Evolutionary conservation across 2,888 invertebrate genomes (phyloP), one percentile per base, ranked within the genome.

Genomic region (Lepas anatifera): DNA sequence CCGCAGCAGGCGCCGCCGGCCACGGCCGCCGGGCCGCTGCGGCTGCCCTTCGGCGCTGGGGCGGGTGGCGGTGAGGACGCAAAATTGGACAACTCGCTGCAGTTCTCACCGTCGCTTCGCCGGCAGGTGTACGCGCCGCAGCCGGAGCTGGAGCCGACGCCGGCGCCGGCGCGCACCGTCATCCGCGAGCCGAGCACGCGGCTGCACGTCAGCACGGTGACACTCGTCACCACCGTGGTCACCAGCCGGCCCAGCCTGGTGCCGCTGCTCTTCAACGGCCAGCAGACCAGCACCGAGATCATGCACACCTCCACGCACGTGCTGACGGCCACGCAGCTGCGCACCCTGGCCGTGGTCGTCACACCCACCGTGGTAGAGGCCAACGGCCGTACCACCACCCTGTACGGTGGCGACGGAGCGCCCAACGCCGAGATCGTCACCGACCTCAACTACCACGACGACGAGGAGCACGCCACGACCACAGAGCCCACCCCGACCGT

Each of bases 81-180:
- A 39, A 39, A 39, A 27, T 25, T 39, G 18, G 66, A 25, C 66
- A 66, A 66, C 39, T 39, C 39, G 39, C 66, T 66, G 66, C 66
- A 66, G 39, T 66, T 66, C 66, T 66, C 66, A 66, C 66, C 66
- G 27, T 66, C 66, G 66, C 66, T 66, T 37, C 66, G 66, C 39
- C 66, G 39, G 66, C 66, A 66, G 39, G 66, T 66, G 66, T 66
- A 66, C 66, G 66, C 66, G 39, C 66, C 66, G 39, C 66, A 66
- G 66, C 66, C 66, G 39, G 25, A 37, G 39, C 66, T 41, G 39
- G 39, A 41, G 39, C 39, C 66, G 39, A 39, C 66, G 39, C 66
- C 37, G 25, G 13, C 39, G 39, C 66, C 66, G 39, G 35, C 58
- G 22, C 66, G 66, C 37, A 66, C 66, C 25, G 10, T 66, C 66